A percentile compares a stretch with the other conserved stretches of the same genome.
Conservation (phyloP, 2,113 vertebrate species). For the Hemibagrus wyckioides region DNA sequence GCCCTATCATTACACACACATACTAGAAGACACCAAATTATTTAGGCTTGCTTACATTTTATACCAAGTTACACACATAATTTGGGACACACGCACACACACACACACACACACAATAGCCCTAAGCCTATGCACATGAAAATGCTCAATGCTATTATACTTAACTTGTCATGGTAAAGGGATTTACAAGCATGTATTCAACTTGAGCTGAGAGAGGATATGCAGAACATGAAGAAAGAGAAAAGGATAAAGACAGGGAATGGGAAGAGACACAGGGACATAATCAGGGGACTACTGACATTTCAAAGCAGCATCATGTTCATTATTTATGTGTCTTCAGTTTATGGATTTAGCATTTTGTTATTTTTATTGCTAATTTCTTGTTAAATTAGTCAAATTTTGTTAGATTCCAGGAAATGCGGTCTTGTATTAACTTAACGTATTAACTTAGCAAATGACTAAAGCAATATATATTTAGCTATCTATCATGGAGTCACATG, state of each 20-base stretch:
- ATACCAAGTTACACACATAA: conserved; percentile 23
- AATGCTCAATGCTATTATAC: conserved; percentile 22
- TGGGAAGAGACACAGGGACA: neutral
- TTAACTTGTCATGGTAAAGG: conserved; percentile 36
- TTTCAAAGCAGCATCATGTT: neutral
- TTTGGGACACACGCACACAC: neutral
- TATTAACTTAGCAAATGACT: neutral
- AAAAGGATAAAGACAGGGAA: neutral
- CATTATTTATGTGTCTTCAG: neutral
- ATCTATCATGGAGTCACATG: neutral
- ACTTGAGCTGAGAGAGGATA: neutral
- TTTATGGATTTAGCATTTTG: neutral
- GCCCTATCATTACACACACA: neutral
- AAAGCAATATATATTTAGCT: neutral
- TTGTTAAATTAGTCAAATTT: neutral
- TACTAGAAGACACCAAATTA: conserved; percentile 36
- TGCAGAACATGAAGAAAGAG: neutral
- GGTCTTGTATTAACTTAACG: neutral
- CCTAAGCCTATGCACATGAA: conserved; percentile 14
- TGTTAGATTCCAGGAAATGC: neutral
- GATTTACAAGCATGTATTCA: conserved; percentile 30
- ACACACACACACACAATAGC: neutral
- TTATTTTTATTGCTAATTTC: neutral
- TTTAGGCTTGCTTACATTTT: conserved; percentile 44
- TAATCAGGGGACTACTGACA: neutral